A percentile compares a stretch with the other conserved stretches of the same genome.
phyloP scores from a whole-genome alignment of 30 jellyfish, hydroid and myxozoan species.

The Aurelia coerulea region DNA sequence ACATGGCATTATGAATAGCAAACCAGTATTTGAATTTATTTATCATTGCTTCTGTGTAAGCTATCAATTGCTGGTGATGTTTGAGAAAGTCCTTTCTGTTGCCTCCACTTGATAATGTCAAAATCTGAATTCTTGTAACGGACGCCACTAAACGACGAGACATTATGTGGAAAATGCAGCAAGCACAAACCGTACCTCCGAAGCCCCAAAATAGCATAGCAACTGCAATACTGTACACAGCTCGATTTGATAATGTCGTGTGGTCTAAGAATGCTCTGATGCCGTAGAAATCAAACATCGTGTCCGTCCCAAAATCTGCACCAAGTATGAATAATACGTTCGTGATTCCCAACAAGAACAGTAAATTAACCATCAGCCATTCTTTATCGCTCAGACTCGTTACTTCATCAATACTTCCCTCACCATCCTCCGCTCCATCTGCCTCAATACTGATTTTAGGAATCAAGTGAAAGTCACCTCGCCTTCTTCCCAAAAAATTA shows the following conservation, averaged over 20 bases:
- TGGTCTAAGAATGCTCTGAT: slow-evolving; percentile 31
- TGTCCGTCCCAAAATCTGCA: slow-evolving; percentile 48
- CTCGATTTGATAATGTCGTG: slow-evolving; percentile 40
- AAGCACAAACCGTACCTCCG: slow-evolving; percentile 60
- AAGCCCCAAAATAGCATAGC: slow-evolving; percentile 57
- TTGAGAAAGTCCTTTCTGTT: slow-evolving; percentile 40
- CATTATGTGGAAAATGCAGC: slow-evolving; percentile 55
- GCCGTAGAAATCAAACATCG: slow-evolving; percentile 59
- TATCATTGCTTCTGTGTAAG: slow-evolving; percentile 22
- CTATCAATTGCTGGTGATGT: slow-evolving; percentile 13
- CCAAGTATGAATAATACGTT: slow-evolving; percentile 31
- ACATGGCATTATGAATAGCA: slow-evolving; percentile 52
- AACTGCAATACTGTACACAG: slow-evolving; percentile 39
- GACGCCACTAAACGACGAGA: slow-evolving; percentile 29
- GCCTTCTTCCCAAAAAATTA: not conserved
- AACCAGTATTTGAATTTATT: slow-evolving; percentile 53
- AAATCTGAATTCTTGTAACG: not conserved
- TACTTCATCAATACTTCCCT: not conserved
- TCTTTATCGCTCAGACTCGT: slow-evolving; percentile 30
- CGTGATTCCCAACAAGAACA: slow-evolving; percentile 13
- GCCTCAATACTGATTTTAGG: not conserved
- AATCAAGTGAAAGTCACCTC: slow-evolving; percentile 14
- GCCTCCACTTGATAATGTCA: not conserved
- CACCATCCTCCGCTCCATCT: not conserved
- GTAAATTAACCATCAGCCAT: slow-evolving; percentile 32